These are phyloP conservation scores for Drosophila picticornis DNA, from an alignment of 2,888 invertebrate species.

Conservation along the genomic window DNA sequence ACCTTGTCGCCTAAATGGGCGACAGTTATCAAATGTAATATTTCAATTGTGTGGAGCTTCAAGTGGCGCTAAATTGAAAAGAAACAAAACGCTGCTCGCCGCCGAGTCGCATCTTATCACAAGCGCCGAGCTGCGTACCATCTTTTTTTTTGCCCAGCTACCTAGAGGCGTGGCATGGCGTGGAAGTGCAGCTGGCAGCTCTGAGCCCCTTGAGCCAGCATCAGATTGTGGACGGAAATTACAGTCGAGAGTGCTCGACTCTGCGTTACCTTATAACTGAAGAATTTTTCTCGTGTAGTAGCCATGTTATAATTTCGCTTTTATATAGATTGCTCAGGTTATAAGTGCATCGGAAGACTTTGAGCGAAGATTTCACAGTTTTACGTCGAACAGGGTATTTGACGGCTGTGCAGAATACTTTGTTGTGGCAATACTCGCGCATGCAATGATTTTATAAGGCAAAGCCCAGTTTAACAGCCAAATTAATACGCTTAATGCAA, in stretches of 20 bases:
- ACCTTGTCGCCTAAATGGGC: constrained; percentile 51
- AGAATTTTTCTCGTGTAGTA: background rate
- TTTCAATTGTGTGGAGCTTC: constrained; percentile 66
- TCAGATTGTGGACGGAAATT: background rate
- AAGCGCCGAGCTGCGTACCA: constrained; percentile 27
- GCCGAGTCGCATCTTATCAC: constrained; percentile 31
- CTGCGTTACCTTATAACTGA: background rate
- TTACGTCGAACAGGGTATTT: background rate
- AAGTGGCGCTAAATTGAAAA: constrained; percentile 59
- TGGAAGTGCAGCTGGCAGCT: constrained; percentile 25
- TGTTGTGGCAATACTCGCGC: background rate
- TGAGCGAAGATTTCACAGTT: background rate
- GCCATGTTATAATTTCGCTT: background rate
- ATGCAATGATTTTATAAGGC: constrained; percentile 24
- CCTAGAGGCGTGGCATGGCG: background rate
- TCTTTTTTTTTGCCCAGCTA: constrained; percentile 2
- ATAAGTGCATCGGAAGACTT: background rate
- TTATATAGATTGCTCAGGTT: background rate
- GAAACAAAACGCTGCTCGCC: constrained; percentile 43
- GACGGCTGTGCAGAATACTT: background rate
- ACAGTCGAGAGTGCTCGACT: background rate
- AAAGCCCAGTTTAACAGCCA: constrained; percentile 37
- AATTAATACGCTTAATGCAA: constrained; percentile 74
- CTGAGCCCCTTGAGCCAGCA: background rate
- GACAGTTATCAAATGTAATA: constrained; percentile 71